Percentiles rank a stretch among this genome's conserved stretches.
These are phyloP conservation scores for Galbula dea DNA, from an alignment of 2,113 vertebrate species.

Conservation along the genomic window DNA sequence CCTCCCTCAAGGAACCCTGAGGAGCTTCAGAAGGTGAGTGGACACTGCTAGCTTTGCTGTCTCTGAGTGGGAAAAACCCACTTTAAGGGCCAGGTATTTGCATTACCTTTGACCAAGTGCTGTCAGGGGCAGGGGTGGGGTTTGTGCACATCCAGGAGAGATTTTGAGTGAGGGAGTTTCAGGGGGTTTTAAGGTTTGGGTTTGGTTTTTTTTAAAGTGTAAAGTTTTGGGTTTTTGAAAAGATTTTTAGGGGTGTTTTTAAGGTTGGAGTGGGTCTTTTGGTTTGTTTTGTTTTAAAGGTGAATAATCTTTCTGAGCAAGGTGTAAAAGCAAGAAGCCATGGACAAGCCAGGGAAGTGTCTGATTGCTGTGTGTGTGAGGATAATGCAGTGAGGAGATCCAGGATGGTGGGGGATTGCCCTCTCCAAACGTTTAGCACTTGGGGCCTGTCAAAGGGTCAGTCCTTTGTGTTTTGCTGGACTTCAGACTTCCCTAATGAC, in stretches of 20 bases:
- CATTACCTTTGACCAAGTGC: not conserved
- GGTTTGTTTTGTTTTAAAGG: no score
- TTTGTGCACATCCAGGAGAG: not conserved
- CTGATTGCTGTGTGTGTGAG: not conserved
- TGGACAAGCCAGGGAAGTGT: not conserved
- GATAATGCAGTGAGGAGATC: not conserved
- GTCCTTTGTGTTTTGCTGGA: conserved; percentile 23
- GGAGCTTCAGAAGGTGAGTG: conserved; percentile 14
- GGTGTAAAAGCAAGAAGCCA: not conserved
- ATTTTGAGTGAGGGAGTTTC: not conserved
- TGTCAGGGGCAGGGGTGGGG: not conserved
- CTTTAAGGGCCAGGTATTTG: not conserved
- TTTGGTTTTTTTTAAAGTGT: no score
- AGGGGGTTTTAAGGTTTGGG: no score
- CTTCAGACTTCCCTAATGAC: conserved; percentile 24
- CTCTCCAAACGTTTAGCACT: not conserved
- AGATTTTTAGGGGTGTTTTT: no score
- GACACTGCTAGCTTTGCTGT: not conserved
- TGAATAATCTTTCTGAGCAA: not conserved
- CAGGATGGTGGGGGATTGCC: not conserved
- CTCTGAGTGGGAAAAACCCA: not conserved
- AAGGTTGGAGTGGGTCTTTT: no score
- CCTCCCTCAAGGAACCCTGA: conserved; percentile 43
- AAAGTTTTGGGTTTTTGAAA: no score
- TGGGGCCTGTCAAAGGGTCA: not conserved